Evolutionary conservation across 2,888 invertebrate genomes (phyloP), one percentile per base, ranked within the genome.

Genomic region (Protonemura montana): DNA sequence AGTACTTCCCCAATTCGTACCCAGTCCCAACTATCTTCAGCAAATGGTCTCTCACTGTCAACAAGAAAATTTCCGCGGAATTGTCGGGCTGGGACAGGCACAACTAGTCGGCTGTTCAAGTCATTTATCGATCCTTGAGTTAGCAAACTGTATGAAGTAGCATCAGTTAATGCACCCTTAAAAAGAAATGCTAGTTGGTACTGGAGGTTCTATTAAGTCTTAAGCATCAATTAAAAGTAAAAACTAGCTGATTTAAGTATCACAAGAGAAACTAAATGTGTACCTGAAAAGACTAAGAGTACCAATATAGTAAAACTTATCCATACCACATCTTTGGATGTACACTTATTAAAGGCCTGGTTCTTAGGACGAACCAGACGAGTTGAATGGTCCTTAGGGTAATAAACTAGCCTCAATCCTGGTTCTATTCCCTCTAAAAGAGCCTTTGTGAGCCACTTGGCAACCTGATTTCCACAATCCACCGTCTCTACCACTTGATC

Each of bases 381-480:
- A n/a, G 29, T 30, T 81, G 81, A 29, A 1, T 3, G 0, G n/a
- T 81, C 81, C 6, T 27, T 81, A 21, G 81, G 81, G 28, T 81
- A 81, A 30, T 81, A 81, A 3, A 81, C 81, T n/a, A 81, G 30
- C 21, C 81, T 29, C n/a, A 81, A 16, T 1, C 30, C 30, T n/a
- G 81, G 81, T 81, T 81, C 29, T 7, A 29, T 41, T 5, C 59
- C 78, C 6, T 35, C 83, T 85, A 35, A 10, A 21, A 87, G 30
- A 26, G 81, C 86, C 25, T 76, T 25, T 13, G 85, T 80, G 10
- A 97, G 92, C 97, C 97, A 97, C 86, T 94, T 93, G 26, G 95
- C 94, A 16, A 93, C 94, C 88, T 94, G 94, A 87, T 93, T 93
- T 0, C 97, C 97, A 90, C 97, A 97, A 89, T 96, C 95, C 89